Evolutionary conservation across 2,888 invertebrate species (phyloP).

Genomic region (Epirrhoe alternata): DNA sequence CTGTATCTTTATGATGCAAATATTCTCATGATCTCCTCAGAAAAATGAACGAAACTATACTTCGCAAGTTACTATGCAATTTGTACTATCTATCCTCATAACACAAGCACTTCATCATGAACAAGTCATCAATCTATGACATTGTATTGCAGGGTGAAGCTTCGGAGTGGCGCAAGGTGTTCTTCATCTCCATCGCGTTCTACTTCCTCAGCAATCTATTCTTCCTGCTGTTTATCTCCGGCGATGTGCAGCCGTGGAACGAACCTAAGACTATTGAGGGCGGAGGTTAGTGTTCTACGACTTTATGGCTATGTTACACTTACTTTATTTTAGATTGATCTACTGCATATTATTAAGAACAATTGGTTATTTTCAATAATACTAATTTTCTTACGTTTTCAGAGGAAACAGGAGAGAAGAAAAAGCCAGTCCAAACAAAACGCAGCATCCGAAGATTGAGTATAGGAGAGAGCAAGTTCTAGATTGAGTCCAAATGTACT

Average conservation of each 20-base stretch:
- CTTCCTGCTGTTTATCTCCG: conserved; percentile 86
- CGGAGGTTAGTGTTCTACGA: conserved; percentile 53
- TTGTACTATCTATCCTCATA: too few species aligned
- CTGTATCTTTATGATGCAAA: too few species aligned
- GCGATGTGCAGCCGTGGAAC: conserved; percentile 87
- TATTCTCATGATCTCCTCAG: too few species aligned
- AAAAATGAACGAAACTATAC: too few species aligned
- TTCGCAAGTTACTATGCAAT: too few species aligned
- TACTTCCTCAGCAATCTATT: conserved; percentile 86
- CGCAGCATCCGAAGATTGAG: conserved; percentile 39
- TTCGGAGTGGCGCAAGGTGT: conserved; percentile 86
- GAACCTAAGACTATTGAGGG: conserved; percentile 60
- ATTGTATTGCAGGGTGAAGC: conserved; percentile 74
- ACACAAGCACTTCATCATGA: too few species aligned
- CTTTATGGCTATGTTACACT: too few species aligned
- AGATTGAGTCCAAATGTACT: conserved; percentile 5
- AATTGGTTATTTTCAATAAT: too few species aligned
- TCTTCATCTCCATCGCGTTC: conserved; percentile 86
- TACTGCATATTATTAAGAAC: too few species aligned
- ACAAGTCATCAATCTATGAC: background rate
- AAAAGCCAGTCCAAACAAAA: conserved; percentile 30
- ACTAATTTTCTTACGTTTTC: conserved; percentile 28
- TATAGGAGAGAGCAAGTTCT: conserved; percentile 46
- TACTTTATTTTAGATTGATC: too few species aligned
- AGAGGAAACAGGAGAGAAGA: conserved; percentile 39